Evolutionary conservation across 2,113 vertebrate genomes (phyloP), one percentile per base, ranked within the genome.

Genomic region (Manacus vitellinus): DNA sequence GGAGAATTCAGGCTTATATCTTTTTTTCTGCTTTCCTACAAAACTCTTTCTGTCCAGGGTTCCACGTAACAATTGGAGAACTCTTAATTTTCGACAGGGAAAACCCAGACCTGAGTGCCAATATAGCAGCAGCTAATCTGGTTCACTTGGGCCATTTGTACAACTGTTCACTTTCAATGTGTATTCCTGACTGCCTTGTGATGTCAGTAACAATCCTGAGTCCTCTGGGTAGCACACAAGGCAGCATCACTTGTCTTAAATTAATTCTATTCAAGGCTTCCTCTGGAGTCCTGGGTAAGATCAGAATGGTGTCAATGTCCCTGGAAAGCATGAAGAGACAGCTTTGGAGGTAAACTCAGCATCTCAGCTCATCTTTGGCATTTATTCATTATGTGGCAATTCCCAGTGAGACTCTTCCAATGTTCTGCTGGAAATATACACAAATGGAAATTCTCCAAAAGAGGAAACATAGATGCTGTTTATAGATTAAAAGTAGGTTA

Each of bases 401-500:
- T 94, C 94, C 89, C 95, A 68, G 11, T 3, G 83, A 80, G 65
- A 25, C 4, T 65, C 47, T 61, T 44, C 19, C 28, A 86, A 4
- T 14, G 28, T 81, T 92, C 76, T 91, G 58, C 54, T 0, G 0
- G 96, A 93, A 96, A 81, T 68, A 65, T 0, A 56, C 22, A 49
- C 24, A 68, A 78, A 85, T 72, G 76, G 68, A 93, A 71, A 78
- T 56, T 77, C 51, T 92, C 35, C 2, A 4, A 63, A 90, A 81
- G 79, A 86, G 17, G 72, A 47, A 88, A 71, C 30, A 44, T 10
- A 22, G 52, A 68, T 27, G 16, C 52, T 90, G 68, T 92, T 93
- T 85, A 80, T 92, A 94, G 65, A 61, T 58, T 65, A 78, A 94
- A 96, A 94, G 35, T 94, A 77, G 82, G 75, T 92, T 96, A 88